These are phyloP conservation scores for Macrobrachium rosenbergii DNA, from an alignment of 1,140 invertebrate genomes.

Conservation along the genomic window DNA sequence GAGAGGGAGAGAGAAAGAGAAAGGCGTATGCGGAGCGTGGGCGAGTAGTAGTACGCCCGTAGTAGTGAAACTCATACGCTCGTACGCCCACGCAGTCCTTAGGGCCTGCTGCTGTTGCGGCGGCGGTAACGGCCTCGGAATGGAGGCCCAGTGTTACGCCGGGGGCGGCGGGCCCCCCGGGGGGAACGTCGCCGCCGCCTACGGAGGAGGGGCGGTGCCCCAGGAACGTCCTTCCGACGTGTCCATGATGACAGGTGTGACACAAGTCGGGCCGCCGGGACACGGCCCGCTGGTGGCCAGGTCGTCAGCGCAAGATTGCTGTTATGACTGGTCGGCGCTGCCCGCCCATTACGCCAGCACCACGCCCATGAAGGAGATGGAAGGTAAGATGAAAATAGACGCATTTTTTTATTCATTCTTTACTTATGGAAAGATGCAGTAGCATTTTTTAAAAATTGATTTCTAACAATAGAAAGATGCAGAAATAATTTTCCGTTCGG, in stretches of 20 bases:
- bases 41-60: neutral
- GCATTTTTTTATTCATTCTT: neutral
- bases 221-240: slow-evolving; percentile 25
- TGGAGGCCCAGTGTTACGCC: slow-evolving; percentile 51
- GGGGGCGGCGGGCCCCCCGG: neutral
- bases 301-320: slow-evolving; percentile 32
- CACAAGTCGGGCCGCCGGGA: neutral
- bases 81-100: neutral
- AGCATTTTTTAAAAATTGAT: no score
- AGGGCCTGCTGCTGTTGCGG: neutral
- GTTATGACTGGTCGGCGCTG: slow-evolving; percentile 44
- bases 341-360: slow-evolving; percentile 40
- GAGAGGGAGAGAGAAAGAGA: no score
- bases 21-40: no score
- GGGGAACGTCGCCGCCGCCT: slow-evolving; percentile 14
- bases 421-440: no score
- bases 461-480: no score
- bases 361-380: slow-evolving; percentile 56
- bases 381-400: slow-evolving; percentile 31
- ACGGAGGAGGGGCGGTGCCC: slow-evolving; percentile 3
- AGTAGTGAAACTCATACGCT: neutral
- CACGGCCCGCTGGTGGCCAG: neutral
- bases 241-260: slow-evolving; percentile 44
- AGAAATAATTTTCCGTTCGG: no score
- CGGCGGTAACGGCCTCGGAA: neutral